Percentiles rank a stretch among this genome's conserved stretches.
Evolutionary conservation across 1,140 invertebrate genomes (phyloP).

Genomic region (Ceratosolen fusciceps): DNA sequence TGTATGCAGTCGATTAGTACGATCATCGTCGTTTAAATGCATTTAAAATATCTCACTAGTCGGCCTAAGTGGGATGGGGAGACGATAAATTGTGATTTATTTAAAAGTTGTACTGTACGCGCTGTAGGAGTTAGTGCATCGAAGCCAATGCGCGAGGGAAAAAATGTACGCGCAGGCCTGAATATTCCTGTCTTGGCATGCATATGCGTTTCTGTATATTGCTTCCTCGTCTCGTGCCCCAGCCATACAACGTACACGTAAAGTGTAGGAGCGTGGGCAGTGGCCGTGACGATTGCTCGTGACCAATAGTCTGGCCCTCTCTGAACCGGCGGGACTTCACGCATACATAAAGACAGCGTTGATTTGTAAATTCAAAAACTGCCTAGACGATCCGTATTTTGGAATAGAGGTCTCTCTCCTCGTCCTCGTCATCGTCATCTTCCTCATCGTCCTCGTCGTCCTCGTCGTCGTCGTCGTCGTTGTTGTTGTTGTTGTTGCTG

Average conservation of each 20-base stretch:
- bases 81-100: too few species aligned
- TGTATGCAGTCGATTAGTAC: not conserved
- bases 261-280: constrained; percentile 29
- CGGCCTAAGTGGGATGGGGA: too few species aligned
- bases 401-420: constrained; percentile 14
- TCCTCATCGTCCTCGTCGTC: constrained; percentile 4
- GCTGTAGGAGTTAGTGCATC: too few species aligned
- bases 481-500: too few species aligned
- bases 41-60: not conserved
- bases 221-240: not conserved
- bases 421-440: too few species aligned
- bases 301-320: constrained; percentile 37
- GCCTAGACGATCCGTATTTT: constrained; percentile 42
- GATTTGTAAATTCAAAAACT: constrained; percentile 50
- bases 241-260: not conserved
- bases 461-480: too few species aligned
- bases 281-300: constrained; percentile 49
- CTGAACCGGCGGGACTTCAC: not conserved
- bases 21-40: not conserved
- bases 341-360: not conserved
- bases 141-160: not conserved
- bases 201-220: not conserved
- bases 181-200: not conserved
- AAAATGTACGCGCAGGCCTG: not conserved
- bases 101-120: too few species aligned